Evolutionary conservation across 2,113 vertebrate genomes (phyloP), one percentile per base, ranked within the genome.

Genomic region (Hippopotamus amphibius): DNA sequence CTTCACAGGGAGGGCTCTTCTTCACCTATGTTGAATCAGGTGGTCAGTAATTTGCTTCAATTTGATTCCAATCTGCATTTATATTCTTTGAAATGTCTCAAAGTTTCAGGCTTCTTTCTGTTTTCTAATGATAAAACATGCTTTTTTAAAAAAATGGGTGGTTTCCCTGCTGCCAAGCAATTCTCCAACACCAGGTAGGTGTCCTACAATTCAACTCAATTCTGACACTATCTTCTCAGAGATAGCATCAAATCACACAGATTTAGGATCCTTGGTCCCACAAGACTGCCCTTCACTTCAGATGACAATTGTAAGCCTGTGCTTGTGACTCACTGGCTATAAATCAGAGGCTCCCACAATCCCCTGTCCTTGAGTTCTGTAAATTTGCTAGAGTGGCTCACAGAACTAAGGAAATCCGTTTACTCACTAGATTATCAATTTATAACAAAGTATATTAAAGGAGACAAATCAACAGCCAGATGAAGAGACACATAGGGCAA

Each of bases 391-490:
- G 57, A 76, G 48, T 6, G 22, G 15, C 19, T 82, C 43, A 63
- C 21, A 63, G 63, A 71, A 80, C 43, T 28, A 57, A 71, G 50
- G 61, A 59, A 79, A 69, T 53, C 30, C 33, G 61, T n/a, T 48
- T 79, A 50, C 26, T 71, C 30, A 63, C 61, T 30, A 50, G 61
- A 77, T 53, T 65, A 43, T 57, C 6, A 9, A 65, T 55, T 55
- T n/a, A 92, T 86, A 33, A 43, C 33, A 90, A 88, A 81, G 50
- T 33, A 81, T 80, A 81, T 63, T 88, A 93, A 85, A 72, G 57
- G 22, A 61, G n/a, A 85, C 1, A 19, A 63, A 86, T 80, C 74
- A 95, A 71, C 3, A 68, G 86, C 15, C 21, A 50, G 61, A 71
- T 43, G 14, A 86, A 46, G 17, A 74, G 61, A n/a, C 33, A 80